phyloP scores from a whole-genome alignment of 1,140 invertebrate genomes.

The Drosophila leontia region DNA sequence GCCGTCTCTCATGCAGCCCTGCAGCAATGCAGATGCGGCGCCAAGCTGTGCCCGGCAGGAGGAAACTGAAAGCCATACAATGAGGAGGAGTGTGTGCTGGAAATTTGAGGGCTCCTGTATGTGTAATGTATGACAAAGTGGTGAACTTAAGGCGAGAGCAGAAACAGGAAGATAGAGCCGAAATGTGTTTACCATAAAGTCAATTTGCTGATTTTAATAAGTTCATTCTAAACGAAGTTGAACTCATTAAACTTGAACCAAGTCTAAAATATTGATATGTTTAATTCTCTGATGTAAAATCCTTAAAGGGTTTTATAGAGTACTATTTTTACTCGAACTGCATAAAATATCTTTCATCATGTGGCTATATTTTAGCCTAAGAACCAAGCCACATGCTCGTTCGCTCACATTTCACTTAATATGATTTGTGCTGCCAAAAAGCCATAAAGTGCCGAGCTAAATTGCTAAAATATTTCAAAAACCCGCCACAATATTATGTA shows the following conservation, averaged over 20 bases:
- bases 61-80: slow-evolving; percentile 16
- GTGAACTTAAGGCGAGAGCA: slow-evolving; percentile 17
- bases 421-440: slow-evolving; percentile 64
- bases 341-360: slow-evolving; percentile 14
- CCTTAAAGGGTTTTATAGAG: neutral
- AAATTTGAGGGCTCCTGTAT: slow-evolving; percentile 70
- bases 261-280: neutral
- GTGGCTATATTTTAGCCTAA: slow-evolving; percentile 2
- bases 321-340: neutral
- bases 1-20: slow-evolving; percentile 36
- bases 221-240: neutral
- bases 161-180: neutral
- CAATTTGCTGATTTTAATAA: slow-evolving; percentile 7
- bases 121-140: slow-evolving; percentile 69
- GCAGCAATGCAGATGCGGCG: slow-evolving; percentile 69
- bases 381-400: slow-evolving; percentile 8
- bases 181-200: slow-evolving; percentile 3
- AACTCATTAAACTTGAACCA: neutral
- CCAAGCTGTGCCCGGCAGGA: slow-evolving; percentile 63
- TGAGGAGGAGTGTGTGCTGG: slow-evolving; percentile 32
- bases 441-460: slow-evolving; percentile 60
- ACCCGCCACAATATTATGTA: slow-evolving; percentile 37
- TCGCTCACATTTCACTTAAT: slow-evolving; percentile 60
- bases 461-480: slow-evolving; percentile 62
- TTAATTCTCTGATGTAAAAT: neutral